Evolutionary conservation across 2,888 invertebrate genomes (phyloP).

Genomic region (Heliconius erato): DNA sequence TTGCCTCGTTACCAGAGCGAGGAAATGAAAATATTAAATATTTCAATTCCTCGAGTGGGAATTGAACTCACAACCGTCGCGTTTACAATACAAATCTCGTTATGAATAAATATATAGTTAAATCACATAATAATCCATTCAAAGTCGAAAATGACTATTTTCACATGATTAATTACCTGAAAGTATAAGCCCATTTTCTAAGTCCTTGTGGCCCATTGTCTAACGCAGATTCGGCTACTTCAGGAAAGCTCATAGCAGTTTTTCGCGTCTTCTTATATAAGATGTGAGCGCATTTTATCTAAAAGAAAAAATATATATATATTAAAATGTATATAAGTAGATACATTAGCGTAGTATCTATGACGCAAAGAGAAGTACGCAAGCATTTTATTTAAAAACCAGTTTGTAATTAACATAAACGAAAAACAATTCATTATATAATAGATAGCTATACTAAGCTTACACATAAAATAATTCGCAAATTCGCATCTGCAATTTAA

Average conservation of each 20-base stretch:
- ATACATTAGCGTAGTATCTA: background rate
- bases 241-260: conserved; percentile 93
- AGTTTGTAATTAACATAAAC: background rate
- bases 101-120: too few species aligned
- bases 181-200: conserved; percentile 86
- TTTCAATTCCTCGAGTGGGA: too few species aligned
- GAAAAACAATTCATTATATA: background rate
- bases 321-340: too few species aligned
- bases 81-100: too few species aligned
- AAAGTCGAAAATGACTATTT: too few species aligned
- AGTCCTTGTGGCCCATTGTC: conserved; percentile 90
- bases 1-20: too few species aligned
- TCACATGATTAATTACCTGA: conserved; percentile 82
- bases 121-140: too few species aligned
- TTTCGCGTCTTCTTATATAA: conserved; percentile 90
- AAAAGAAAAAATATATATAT: conserved; percentile 51
- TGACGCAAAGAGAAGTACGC: background rate
- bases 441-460: background rate
- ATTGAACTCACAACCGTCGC: too few species aligned
- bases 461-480: conserved; percentile 1
- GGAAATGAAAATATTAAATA: too few species aligned
- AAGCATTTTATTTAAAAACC: background rate
- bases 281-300: conserved; percentile 94
- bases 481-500: conserved; percentile 5
- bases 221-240: conserved; percentile 93